Base-by-base conservation (phyloP, 2,113 vertebrate species). In the Sander vitreus region DNA sequence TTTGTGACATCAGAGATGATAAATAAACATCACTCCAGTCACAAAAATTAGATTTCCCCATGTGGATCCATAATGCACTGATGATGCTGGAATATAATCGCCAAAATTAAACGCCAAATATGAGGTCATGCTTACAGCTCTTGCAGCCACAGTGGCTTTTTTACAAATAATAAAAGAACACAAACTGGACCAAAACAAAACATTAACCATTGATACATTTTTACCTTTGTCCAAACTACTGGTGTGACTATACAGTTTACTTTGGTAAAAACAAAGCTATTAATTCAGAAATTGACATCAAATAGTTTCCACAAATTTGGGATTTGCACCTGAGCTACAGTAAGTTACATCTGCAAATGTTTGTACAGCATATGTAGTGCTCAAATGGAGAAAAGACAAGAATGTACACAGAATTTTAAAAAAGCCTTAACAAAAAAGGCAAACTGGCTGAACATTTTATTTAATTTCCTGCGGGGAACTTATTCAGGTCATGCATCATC, bases 381-480 rank as follows among this genome's bases (percentile, higher is more conserved):
- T 55, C 11, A 15, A 70, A 10, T 36, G 18, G 4, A 75, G 4
- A 10, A 62, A 47, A 23, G 45, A 48, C 16, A 39, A 21, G 12
- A 69, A 47, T 55, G 16, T 43, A 25, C 13, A 57, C 25, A 27
- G 39, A 30, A 25, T 13, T 27, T 7, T 25, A 27, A 2, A 65
- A 27, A 7, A 18, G 18, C 13, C 18, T 14, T 11, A 18, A 54
- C 10, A 43, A 54, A 48, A 23, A 70, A 30, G 21, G 16, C 11
- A 2, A 48, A 6, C 33, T 47, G 18, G 14, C 55, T 39, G 11
- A 39, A 19, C 21, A 23, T 72, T 51, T 54, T 66, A 59, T 33
- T 73, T 68, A 5, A 71, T 48, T 23, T 65, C 36, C 36, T 76
- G 21, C 33, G 48, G 51, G 54, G 54, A 71, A 27, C 16, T 36